Percentiles rank a stretch among this genome's conserved stretches.
phyloP scores from a whole-genome alignment of 2,888 invertebrate species.

The Muscina levida region DNA sequence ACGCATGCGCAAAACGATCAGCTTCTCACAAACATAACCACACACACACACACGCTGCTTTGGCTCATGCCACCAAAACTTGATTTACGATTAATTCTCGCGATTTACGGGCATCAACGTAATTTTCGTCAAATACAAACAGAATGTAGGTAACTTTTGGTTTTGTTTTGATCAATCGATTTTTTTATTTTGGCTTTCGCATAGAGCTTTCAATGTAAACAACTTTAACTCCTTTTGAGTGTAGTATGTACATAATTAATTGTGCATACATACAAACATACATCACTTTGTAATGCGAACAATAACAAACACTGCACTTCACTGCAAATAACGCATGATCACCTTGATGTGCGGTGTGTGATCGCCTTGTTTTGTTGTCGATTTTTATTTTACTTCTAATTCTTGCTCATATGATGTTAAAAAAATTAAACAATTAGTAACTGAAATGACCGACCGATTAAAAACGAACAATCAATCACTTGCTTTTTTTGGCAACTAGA shows the following conservation, averaged over 20 bases:
- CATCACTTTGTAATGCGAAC: slow-evolving; percentile 1
- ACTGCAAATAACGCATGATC: slow-evolving; percentile 55
- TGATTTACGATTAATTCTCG: too few relatives aligned
- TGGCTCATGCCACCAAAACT: not conserved
- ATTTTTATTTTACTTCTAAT: not conserved
- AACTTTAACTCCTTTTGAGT: slow-evolving; percentile 46
- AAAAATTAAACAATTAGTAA: not conserved
- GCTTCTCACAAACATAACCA: not conserved
- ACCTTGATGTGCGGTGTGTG: slow-evolving; percentile 51
- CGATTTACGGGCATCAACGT: too few relatives aligned
- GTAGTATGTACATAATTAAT: too few relatives aligned
- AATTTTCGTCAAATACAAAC: not conserved
- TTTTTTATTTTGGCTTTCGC: slow-evolving; percentile 54
- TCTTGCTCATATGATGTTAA: not conserved
- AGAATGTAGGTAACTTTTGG: slow-evolving; percentile 22
- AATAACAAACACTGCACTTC: slow-evolving; percentile 35
- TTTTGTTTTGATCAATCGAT: slow-evolving; percentile 39
- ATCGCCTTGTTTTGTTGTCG: not conserved
- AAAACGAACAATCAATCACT: not conserved
- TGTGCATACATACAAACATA: not conserved
- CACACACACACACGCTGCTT: too few relatives aligned
- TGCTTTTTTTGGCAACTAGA: too few relatives aligned
- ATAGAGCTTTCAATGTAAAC: slow-evolving; percentile 65
- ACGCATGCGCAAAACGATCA: slow-evolving; percentile 40
- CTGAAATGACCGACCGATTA: not conserved